Evolutionary conservation across 2,797 vertebrate genomes (phyloP).

Genomic region (Lepidocolaptes lacrymiger): DNA sequence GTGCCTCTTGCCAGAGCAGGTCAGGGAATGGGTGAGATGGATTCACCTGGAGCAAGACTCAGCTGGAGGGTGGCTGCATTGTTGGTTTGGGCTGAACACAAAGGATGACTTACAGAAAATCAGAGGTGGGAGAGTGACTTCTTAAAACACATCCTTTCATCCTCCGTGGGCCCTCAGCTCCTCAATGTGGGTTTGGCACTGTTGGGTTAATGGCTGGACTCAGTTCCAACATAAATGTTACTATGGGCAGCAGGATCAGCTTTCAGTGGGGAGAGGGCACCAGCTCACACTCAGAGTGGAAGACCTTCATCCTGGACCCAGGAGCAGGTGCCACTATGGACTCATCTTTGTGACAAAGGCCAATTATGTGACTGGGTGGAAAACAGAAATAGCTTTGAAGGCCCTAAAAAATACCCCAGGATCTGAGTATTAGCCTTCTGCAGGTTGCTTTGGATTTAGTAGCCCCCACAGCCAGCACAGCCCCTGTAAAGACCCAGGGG

Average conservation of each 20-base stretch:
- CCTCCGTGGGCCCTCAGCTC: rapidly evolving
- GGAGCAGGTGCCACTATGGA: neutral
- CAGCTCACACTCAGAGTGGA: neutral
- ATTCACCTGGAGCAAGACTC: neutral
- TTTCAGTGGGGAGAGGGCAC: neutral
- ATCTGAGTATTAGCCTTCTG: neutral
- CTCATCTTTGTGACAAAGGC: neutral
- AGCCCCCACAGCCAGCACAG: rapidly evolving
- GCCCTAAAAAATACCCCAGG: rapidly evolving
- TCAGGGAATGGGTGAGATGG: neutral
- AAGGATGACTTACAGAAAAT: neutral
- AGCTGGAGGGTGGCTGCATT: neutral
- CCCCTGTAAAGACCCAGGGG: neutral
- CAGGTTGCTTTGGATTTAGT: neutral
- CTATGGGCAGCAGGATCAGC: neutral
- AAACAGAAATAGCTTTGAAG: neutral
- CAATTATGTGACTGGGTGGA: neutral
- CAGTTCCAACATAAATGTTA: neutral
- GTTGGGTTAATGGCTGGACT: neutral
- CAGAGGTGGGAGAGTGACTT: neutral
- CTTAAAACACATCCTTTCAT: neutral
- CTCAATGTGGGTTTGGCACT: neutral
- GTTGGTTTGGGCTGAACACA: neutral
- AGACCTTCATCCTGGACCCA: neutral
- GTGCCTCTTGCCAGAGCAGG: neutral